phyloP scores from a whole-genome alignment of 2,113 vertebrate genomes.

The Chlamydotis undulata region DNA sequence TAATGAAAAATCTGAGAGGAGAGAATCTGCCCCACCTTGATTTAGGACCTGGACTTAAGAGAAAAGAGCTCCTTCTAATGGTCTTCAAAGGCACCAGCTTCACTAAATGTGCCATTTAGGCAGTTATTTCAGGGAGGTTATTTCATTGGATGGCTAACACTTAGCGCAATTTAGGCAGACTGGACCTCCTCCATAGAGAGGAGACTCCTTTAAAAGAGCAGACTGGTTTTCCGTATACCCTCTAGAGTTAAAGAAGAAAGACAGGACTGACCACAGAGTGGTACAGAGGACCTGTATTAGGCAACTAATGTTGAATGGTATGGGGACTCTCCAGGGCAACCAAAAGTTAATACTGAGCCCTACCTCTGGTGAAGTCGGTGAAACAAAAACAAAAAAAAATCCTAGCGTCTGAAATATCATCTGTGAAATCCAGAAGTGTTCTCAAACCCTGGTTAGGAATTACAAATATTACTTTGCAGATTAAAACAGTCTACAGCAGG shows the following conservation, averaged over 20 bases:
- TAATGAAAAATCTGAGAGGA: background rate
- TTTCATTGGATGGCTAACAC: background rate
- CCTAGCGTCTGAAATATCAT: background rate
- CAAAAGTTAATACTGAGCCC: background rate
- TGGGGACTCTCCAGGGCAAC: background rate
- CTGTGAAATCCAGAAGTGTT: background rate
- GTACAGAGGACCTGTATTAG: background rate
- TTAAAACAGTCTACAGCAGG: background rate
- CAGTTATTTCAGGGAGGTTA: background rate
- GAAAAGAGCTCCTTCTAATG: background rate
- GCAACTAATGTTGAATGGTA: background rate
- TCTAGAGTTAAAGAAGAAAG: background rate
- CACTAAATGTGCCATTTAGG: background rate
- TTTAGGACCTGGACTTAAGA: background rate
- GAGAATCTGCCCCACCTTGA: background rate
- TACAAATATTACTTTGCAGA: background rate
- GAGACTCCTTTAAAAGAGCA: background rate
- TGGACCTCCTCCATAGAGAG: background rate
- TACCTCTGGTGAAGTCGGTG: background rate
- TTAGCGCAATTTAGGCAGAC: background rate
- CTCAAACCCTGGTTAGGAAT: background rate
- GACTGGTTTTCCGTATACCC: background rate
- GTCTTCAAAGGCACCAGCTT: background rate
- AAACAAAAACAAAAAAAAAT: background rate
- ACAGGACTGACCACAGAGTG: background rate